phyloP scores from a whole-genome alignment of 1,140 invertebrate species.

The Sminthurides bifidus region DNA sequence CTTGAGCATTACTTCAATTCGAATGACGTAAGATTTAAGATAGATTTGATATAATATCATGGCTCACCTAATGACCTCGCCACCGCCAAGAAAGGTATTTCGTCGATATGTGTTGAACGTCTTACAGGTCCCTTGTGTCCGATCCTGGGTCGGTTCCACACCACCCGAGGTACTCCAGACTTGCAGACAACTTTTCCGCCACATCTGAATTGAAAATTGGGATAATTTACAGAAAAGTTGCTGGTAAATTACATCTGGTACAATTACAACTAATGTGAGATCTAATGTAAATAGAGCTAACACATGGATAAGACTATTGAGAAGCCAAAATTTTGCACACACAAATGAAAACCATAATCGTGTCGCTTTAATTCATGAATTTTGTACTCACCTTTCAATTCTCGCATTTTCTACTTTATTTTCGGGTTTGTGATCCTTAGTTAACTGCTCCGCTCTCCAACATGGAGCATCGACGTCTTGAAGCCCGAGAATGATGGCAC shows the following conservation, averaged over 20 bases:
- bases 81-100: slow-evolving; percentile 92
- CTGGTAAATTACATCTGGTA: too few species aligned
- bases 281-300: too few species aligned
- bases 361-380: slow-evolving; percentile 1
- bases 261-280: too few species aligned
- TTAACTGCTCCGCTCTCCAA: slow-evolving; percentile 68
- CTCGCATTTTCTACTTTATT: slow-evolving; percentile 67
- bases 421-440: slow-evolving; percentile 91
- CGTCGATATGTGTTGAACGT: slow-evolving; percentile 73
- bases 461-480: slow-evolving; percentile 43
- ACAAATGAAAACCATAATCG: not conserved
- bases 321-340: not conserved
- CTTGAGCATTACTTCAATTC: not conserved
- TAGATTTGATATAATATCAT: not conserved
- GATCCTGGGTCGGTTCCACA: slow-evolving; percentile 64
- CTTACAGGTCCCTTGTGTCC: slow-evolving; percentile 60
- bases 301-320: not conserved
- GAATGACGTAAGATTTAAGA: not conserved
- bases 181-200: slow-evolving; percentile 55
- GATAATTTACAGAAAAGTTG: not conserved
- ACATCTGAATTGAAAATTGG: slow-evolving; percentile 35
- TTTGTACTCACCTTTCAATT: slow-evolving; percentile 45
- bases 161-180: slow-evolving; percentile 84
- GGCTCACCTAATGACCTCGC: slow-evolving; percentile 73
- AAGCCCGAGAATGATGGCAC: slow-evolving; percentile 79